Base-by-base conservation (phyloP, 2,797 vertebrate genomes). In the Sebastes glaucus region DNA sequence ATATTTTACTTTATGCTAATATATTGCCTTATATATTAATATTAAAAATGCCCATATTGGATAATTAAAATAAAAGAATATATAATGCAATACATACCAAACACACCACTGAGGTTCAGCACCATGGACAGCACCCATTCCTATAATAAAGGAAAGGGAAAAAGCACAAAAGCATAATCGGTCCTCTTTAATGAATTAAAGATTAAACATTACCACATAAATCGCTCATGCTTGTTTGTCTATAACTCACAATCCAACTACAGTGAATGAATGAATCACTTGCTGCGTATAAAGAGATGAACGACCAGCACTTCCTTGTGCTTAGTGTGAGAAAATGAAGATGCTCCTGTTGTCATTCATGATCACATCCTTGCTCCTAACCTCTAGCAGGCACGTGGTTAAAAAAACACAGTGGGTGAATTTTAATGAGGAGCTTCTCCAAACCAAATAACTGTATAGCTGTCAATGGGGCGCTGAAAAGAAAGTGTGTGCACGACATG, bases 341-440 rank as follows among this genome's bases (percentile, higher is more conserved):
- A 42, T 46, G 49, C 53, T 77, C 25, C 52, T 7, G 13, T 71
- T 16, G 32, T 57, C 3, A 60, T 75, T 76, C 53, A 32, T 16
- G 30, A 55, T 49, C 55, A 35, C 14, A 20, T 22, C 53, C 22
- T 27, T 27, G 57, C 62, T 49, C 10, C 60, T 56, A 5, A 66
- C 55, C 68, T 71, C 61, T 66, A 38, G 38, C 73, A 28, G 67
- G 49, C 38, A 30, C 2, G 11, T 35, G 28, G 33, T 68, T 68
- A 38, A 4, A 35, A 42, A 70, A 57, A 71, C 71, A 53, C 71
- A 67, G 64, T 18, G 1, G 74, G 68, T 0, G 30, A 3, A 71
- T 20, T 83, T 82, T 83, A 82, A 80, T 78, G 64, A 82, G 66
- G 66, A 38, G 33, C 78, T 42, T 68, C 69, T 80, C 11, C 30